Evolutionary conservation across 1,140 invertebrate species (phyloP), one percentile per base, ranked within the genome.

Genomic region (Drosophila nasuta): DNA sequence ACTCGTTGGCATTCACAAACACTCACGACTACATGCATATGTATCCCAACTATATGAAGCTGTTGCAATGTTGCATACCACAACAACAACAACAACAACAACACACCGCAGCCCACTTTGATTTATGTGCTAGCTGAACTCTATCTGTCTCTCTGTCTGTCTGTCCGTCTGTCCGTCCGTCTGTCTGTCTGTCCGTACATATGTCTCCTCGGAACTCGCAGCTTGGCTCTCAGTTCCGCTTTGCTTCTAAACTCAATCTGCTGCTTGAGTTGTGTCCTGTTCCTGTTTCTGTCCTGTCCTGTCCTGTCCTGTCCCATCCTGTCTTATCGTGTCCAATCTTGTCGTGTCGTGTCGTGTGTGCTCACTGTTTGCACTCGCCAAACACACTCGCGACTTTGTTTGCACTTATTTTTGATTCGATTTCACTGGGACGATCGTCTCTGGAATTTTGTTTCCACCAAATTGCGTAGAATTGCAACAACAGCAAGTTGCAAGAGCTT

Each of bases 51-150:
- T 63, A 38, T 54, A 82, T 82, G 63, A 77, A 69, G 73, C 54
- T 75, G 70, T 78, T 51, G 68, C 66, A 69, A 65, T 69, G 64
- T 38, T 38, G 56, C 72, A 63, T 70, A 57, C 72, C 72, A 49
- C 72, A 74, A 52, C 59, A 25, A 25, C 20, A 25, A 52, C 59
- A 25, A 25, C 20, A 25, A 25, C 20, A 25, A 25, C 20, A 4
- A 25, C 20, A 25, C 3, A 30, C 33, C 41, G 41, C 52, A 35
- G 6, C 8, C 52, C 35, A 35, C 49, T 60, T 68, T 74, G 71
- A 74, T 74, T 74, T 68, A 74, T 74, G 56, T 74, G 71, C 64
- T 17, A 48, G 71, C 41, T 74, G 56, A 68, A 67, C 70, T 60
- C 38, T 41, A 38, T n/a, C 30, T 33, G 30, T 38, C 35, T 10